These are phyloP conservation scores for Leucania comma DNA, from an alignment of 2,888 invertebrate genomes.

Conservation along the genomic window DNA sequence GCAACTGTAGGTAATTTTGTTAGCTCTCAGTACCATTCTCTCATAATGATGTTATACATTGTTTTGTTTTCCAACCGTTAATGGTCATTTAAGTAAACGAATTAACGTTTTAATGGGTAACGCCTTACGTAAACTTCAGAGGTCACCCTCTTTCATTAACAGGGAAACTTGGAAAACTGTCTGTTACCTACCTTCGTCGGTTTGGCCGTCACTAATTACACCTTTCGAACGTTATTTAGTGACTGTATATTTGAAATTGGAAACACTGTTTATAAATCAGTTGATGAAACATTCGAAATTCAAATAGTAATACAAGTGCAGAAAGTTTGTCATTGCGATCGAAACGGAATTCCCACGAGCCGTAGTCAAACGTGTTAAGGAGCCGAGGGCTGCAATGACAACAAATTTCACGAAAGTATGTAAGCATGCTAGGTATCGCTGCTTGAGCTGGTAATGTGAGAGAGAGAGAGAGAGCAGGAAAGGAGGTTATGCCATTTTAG, in stretches of 20 bases:
- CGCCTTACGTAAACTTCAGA: constrained; percentile 48
- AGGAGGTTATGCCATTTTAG: too few species aligned
- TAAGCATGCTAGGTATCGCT: too few species aligned
- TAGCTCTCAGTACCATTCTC: background rate
- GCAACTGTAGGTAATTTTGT: background rate
- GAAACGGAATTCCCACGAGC: too few species aligned
- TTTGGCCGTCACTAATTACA: constrained; percentile 42
- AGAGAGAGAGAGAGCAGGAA: too few species aligned
- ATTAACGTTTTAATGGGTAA: constrained; percentile 53
- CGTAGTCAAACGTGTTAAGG: too few species aligned
- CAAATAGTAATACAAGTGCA: too few species aligned
- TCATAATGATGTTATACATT: constrained; percentile 4
- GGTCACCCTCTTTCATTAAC: constrained; percentile 43
- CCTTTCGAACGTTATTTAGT: constrained; percentile 14
- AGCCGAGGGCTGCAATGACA: too few species aligned
- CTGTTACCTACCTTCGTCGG: constrained; percentile 12
- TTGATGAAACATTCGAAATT: too few species aligned
- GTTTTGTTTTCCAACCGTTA: constrained; percentile 51
- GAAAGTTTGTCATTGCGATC: too few species aligned
- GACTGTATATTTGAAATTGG: background rate
- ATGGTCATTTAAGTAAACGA: constrained; percentile 36
- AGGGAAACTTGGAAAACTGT: constrained; percentile 40
- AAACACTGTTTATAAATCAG: constrained; percentile 1
- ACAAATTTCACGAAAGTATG: too few species aligned
- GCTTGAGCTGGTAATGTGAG: too few species aligned